Evolutionary conservation across 2,113 vertebrate species (phyloP), one percentile per base, ranked within the genome.

Genomic region (Pipa parva): DNA sequence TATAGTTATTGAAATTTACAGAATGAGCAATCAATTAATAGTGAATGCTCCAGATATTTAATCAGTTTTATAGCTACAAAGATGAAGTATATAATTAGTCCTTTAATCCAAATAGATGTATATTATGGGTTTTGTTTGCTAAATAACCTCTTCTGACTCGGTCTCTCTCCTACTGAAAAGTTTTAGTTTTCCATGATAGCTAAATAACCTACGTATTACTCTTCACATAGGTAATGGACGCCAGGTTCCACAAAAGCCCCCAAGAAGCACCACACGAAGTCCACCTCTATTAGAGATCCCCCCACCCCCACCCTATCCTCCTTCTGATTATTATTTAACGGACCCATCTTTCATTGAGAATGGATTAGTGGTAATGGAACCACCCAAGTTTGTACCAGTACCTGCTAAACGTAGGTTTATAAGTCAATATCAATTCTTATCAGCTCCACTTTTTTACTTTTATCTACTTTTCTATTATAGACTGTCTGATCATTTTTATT

Each of bases 191-290:
- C 24, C n/a, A 29, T 7, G 15, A 28, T 29, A 42, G 6, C 20
- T 24, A 45, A 81, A 56, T 85, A 79, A 82, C 74, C 63, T 74
- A 74, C 78, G 7, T 5, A 78, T 88, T 87, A 75, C 80, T 85
- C 82, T 83, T 63, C 75, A 77, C 77, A 72, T 87, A 92, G 90
- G 88, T 87, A 75, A 79, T 76, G 87, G 84, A 78, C 84, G 80
- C 31, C 84, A 84, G 75, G 82, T 87, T 74, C 88, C 88, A 73
- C 82, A 85, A 80, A 92, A 92, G 76, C 89, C 89, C 76, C 89
- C 84, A 64, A 83, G 87, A 74, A 85, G 84, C 74, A 73, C 74
- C 5, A 33, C 73, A 21, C 80, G 87, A 75, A 86, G 74, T 29
- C 79, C 83, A 48, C 87, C 87, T 51, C 81, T 83, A 31, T 81